Evolutionary conservation across 2,888 invertebrate species (phyloP), one percentile per base, ranked within the genome.

Genomic region (Monoplex corrugatus): DNA sequence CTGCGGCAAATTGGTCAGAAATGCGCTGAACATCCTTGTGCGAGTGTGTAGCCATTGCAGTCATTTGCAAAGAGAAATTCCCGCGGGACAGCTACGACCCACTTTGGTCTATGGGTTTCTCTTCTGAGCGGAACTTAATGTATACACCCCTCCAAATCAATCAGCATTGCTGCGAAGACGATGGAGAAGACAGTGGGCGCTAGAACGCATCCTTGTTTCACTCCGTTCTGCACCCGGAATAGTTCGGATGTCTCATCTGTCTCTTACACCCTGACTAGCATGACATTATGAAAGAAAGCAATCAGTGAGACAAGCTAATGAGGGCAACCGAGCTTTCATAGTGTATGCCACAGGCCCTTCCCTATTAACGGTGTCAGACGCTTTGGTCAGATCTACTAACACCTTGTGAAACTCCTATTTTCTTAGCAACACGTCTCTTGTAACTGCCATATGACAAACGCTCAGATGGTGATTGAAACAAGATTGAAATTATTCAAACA

Each of bases 231-330:
- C 57, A 87, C 82, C 0, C 38, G 80, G 32, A 87, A 87, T 44
- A 83, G 45, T 6, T 63, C 63, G 13, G 82, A 88, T 43, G 38
- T 68, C 32, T 75, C 75, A 23, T n/a, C 68, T n/a, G 68, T 44
- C 1, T 19, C 85, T 16, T 63, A 19, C 2, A 84, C 83, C 50
- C 35, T 43, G 1, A n/a, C 68, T 19, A n/a, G 19, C 84, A 88
- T 88, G 44, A 83, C 88, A 32, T 88, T 84, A 43, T 88, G 88
- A 72, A 88, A 44, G 32, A 63, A 68, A 3, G 85, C 40, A 43
- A 63, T 45, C 40, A 68, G 32, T n/a, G 35, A 57, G 40, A 72
- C 44, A 57, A 89, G 84, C 28, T 72, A 85, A 23, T 50, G 23
- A 35, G n/a, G n/a, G n/a, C n/a, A n/a, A n/a, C n/a, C n/a, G n/a